Base-by-base conservation (phyloP, 1,140 invertebrate genomes). In the Drosophila ercepeae region DNA sequence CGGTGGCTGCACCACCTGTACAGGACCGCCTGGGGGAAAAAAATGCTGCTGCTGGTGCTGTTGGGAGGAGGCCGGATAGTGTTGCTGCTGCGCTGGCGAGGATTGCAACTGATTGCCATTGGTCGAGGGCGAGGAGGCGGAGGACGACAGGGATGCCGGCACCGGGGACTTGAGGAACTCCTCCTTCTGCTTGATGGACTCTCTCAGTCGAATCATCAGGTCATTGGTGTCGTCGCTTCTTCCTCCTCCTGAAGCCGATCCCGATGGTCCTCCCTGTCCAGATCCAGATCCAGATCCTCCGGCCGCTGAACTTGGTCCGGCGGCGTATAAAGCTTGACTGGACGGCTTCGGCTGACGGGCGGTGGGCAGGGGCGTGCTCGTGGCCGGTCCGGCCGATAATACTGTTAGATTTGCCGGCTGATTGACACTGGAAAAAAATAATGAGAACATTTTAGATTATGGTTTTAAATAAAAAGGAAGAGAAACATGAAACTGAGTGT, bases 131-230 rank as follows among this genome's bases (percentile, higher is more conserved):
- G 44, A 34, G 34, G 48, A 54, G 16, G 68, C 50, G 4, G 71
- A 23, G 36, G 78, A 59, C 25, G 70, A 53, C 16, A 68, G 34
- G 21, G 61, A 72, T 3, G 59, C 45, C 23, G 89, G 89, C 48
- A 44, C 94, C 93, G 96, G 96, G 53, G 95, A 92, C 73, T 94
- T 94, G 25, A 97, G 92, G 89, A 97, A 97, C 73, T 97, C 96
- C 90, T 97, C 96, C 83, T 97, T 97, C 78, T 97, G 95, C 76
- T 97, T 96, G 73, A 95, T 94, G 77, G 95, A 97, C 89, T 96
- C 96, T 50, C 95, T 93, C 74, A 97, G 52, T 42, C 89, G 82
- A 53, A 91, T 86, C 89, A 91, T 91, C 29, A 91, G 76, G 45
- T 91, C 89, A 60, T 83, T 91, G 50, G 89, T 89, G 13, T 90